A percentile compares a stretch with the other conserved stretches of the same genome.
phyloP scores from a whole-genome alignment of 2,113 vertebrate species.

The Potamarius usumacintae region DNA sequence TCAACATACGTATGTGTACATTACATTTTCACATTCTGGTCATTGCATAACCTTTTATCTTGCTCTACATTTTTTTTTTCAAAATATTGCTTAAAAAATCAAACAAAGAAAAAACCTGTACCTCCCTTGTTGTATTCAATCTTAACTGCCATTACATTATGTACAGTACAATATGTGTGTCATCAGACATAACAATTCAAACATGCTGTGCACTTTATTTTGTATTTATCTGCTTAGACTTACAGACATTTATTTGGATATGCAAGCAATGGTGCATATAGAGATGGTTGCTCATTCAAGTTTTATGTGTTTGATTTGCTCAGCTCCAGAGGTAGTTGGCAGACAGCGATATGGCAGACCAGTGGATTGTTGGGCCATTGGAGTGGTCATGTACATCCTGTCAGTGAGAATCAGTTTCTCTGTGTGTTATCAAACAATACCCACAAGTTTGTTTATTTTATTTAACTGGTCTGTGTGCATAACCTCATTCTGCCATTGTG shows the following conservation, averaged over 20 bases:
- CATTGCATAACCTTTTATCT: background rate
- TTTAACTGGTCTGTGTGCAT: background rate
- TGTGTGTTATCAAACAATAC: background rate
- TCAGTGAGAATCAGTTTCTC: constrained; percentile 72
- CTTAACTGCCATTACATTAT: background rate
- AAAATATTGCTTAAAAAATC: background rate
- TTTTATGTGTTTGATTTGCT: constrained; percentile 6
- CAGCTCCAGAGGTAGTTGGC: constrained; percentile 96
- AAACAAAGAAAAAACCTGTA: background rate
- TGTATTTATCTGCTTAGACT: background rate
- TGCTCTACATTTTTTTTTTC: background rate
- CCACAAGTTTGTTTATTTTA: background rate
- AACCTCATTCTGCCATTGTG: background rate
- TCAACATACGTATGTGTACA: background rate
- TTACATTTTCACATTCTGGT: background rate
- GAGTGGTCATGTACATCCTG: constrained; percentile 99
- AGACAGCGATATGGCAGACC: constrained; percentile 92
- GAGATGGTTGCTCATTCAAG: background rate
- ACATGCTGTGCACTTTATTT: background rate
- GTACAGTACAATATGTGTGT: background rate
- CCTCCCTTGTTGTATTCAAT: background rate
- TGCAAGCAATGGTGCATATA: background rate
- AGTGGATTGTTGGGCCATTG: constrained; percentile 97
- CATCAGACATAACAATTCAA: background rate
- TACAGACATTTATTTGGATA: background rate